Percentiles rank a stretch among this genome's conserved stretches.
Conservation (phyloP, 2,797 vertebrate species). For the Pangasius djambal region DNA sequence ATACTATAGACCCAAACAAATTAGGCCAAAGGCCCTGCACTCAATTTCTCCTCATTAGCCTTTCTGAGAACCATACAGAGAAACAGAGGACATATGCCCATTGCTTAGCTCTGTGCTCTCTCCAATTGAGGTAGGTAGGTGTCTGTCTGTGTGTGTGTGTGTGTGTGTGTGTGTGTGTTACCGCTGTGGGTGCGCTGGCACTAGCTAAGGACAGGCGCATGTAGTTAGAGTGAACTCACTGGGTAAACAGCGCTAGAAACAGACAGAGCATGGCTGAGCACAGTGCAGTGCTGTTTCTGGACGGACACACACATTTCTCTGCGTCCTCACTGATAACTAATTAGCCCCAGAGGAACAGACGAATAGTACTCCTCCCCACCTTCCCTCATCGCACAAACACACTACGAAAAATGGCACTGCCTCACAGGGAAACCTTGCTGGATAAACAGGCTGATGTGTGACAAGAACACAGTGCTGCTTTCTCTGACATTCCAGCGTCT, state of each 20-base stretch:
- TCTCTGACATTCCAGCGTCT: background rate
- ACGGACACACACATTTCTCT: conserved; percentile 53
- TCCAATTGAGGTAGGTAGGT: conserved; percentile 10
- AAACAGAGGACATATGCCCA: conserved; percentile 26
- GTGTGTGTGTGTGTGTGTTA: conserved; percentile 3
- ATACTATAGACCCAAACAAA: conserved; percentile 33
- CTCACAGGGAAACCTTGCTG: conserved; percentile 48
- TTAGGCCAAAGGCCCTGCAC: conserved; percentile 36
- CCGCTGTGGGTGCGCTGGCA: conserved; percentile 43
- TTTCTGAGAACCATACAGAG: conserved; percentile 25
- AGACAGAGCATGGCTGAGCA: conserved; percentile 58
- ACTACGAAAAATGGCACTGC: conserved; percentile 51
- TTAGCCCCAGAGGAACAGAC: conserved; percentile 46
- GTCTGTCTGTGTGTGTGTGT: conserved; percentile 13
- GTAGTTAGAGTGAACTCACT: conserved; percentile 59
- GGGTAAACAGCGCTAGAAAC: conserved; percentile 56
- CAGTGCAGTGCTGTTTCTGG: conserved; percentile 58
- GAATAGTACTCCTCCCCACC: conserved; percentile 33
- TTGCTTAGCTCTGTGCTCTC: conserved; percentile 31
- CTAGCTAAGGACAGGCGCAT: conserved; percentile 26
- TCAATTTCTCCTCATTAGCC: conserved; percentile 46
- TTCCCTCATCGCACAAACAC: conserved; percentile 22
- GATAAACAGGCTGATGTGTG: conserved; percentile 48
- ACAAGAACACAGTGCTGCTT: conserved; percentile 20
- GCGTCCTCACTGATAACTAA: conserved; percentile 59